Conservation (phyloP, 2,113 vertebrate genomes). For the Limanda limanda region DNA sequence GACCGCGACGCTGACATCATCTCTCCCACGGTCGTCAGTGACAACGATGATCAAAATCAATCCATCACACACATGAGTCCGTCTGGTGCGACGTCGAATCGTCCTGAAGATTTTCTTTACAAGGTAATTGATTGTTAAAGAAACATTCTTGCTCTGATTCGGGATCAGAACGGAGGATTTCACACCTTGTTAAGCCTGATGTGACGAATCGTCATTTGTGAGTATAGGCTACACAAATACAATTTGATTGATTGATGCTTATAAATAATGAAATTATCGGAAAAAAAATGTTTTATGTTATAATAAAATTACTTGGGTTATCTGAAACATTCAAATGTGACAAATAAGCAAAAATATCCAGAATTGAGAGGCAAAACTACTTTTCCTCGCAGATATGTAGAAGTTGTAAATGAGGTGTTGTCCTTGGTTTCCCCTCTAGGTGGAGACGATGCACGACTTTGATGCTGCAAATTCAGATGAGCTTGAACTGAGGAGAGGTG, state of each 20-base stretch:
- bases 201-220: no score
- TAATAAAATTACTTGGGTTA: no score
- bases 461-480: constrained; percentile 96
- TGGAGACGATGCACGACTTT: constrained; percentile 94
- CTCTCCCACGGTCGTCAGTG: constrained; percentile 70
- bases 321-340: no score
- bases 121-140: constrained; percentile 81
- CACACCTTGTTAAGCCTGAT: no score
- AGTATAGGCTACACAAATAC: no score
- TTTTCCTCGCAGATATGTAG: no score
- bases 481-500: constrained; percentile 90
- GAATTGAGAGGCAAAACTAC: no score
- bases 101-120: constrained; percentile 88
- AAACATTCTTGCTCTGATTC: no score
- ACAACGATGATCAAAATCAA: constrained; percentile 57
- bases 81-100: constrained; percentile 52
- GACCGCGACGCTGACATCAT: constrained; percentile 83
- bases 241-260: not conserved
- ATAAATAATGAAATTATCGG: not conserved
- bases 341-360: no score
- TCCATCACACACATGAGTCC: constrained; percentile 64
- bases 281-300: no score
- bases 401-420: no score
- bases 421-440: constrained; percentile 76
- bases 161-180: no score